A percentile compares a stretch with the other conserved stretches of the same genome.
Conservation (phyloP, 64 coral and sea anemone genomes). For the Montipora sp. region DNA sequence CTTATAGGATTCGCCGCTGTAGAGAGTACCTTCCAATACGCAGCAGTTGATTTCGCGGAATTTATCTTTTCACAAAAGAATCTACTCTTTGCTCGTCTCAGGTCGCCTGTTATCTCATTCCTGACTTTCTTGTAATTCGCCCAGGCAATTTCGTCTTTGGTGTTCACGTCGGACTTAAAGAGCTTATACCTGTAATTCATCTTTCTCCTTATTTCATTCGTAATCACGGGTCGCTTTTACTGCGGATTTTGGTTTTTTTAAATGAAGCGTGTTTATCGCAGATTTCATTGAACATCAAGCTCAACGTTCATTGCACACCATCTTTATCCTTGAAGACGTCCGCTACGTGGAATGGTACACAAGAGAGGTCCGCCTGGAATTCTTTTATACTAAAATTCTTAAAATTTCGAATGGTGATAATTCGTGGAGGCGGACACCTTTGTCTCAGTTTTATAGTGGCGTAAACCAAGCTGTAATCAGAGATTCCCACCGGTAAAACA, state of each 20-base stretch:
- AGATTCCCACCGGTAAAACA: background rate
- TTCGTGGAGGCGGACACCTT: too few species aligned
- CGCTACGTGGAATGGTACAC: background rate
- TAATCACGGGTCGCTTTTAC: background rate
- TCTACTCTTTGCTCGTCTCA: background rate
- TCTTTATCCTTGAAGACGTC: background rate
- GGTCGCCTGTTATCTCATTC: conserved; percentile 3
- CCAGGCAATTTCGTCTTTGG: background rate
- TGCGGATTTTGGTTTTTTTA: background rate
- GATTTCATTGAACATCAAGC: conserved; percentile 9
- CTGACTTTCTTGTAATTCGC: conserved; percentile 4
- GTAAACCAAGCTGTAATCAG: background rate
- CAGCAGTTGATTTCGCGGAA: background rate
- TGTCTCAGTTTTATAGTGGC: background rate
- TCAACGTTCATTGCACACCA: background rate
- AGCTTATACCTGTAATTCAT: background rate
- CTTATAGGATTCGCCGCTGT: background rate
- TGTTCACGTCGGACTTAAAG: background rate
- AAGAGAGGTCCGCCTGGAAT: background rate
- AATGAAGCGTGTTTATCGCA: background rate
- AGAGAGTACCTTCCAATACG: conserved; percentile 2
- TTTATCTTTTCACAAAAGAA: conserved; percentile 3
- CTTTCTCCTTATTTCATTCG: conserved; percentile 27
- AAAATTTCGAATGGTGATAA: background rate
- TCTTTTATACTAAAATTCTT: background rate